Conservation (phyloP, 2,797 vertebrate species). For the Schizothorax lantsangensis region DNA sequence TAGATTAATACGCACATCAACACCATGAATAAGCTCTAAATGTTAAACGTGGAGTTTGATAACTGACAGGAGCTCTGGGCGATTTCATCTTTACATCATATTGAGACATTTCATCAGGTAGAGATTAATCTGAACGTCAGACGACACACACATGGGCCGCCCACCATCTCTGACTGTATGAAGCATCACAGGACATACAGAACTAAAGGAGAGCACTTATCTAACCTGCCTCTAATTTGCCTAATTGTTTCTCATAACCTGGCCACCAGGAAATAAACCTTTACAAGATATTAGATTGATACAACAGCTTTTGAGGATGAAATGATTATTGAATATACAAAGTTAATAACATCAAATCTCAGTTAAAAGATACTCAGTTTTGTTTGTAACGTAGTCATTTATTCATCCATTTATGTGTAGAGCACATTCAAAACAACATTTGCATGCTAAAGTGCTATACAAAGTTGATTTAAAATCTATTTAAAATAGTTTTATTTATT, state of each 20-base stretch:
- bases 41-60: neutral
- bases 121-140: neutral
- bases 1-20: conserved; percentile 16
- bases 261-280: neutral
- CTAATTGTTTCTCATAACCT: neutral
- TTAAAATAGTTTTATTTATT: too few species aligned
- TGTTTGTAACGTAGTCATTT: neutral
- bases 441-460: neutral
- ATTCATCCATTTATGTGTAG: neutral
- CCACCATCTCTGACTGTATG: neutral
- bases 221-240: neutral
- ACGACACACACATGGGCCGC: neutral
- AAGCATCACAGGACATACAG: neutral
- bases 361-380: neutral
- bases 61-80: conserved; percentile 13
- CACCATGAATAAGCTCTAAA: neutral
- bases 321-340: neutral
- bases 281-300: neutral
- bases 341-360: neutral
- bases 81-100: neutral
- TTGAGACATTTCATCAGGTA: neutral
- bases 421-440: neutral
- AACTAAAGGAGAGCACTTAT: neutral
- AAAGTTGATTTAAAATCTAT: neutral
- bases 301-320: neutral